These are phyloP conservation scores for Pangasius larnaudii DNA, from an alignment of 2,797 vertebrate genomes.

Conservation along the genomic window DNA sequence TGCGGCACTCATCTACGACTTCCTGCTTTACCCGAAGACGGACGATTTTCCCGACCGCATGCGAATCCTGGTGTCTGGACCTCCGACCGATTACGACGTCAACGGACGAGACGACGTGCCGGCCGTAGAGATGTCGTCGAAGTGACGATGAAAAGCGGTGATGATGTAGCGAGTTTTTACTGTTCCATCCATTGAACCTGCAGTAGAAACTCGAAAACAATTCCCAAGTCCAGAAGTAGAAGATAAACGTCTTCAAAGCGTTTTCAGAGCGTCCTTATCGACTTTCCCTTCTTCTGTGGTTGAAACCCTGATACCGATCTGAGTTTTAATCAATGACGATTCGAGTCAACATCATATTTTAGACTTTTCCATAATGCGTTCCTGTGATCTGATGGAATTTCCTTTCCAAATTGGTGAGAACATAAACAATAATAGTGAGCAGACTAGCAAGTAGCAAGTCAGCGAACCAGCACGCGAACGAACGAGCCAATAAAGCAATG, in stretches of 20 bases:
- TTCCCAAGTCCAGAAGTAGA: not conserved
- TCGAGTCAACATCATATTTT: not conserved
- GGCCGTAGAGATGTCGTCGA: constrained; percentile 90
- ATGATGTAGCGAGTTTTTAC: not conserved
- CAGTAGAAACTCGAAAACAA: not conserved
- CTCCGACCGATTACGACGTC: constrained; percentile 88
- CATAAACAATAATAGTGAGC: too few relatives aligned
- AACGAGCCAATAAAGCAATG: not conserved
- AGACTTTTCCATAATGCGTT: not conserved
- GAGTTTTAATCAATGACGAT: not conserved
- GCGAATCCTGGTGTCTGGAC: constrained; percentile 91
- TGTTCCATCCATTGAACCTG: not conserved
- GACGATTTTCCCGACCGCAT: constrained; percentile 87
- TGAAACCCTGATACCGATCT: not conserved
- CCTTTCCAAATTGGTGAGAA: too few relatives aligned
- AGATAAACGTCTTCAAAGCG: not conserved
- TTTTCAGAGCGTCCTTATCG: not conserved
- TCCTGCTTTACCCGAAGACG: constrained; percentile 87
- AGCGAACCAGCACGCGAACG: not conserved
- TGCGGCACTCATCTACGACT: constrained; percentile 91
- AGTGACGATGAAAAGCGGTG: constrained; percentile 63
- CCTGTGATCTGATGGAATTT: not conserved
- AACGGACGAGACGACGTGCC: constrained; percentile 83
- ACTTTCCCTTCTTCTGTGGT: not conserved
- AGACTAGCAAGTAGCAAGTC: not conserved